These are phyloP conservation scores for Coracopsis vasa DNA, from an alignment of 2,113 vertebrate genomes.

Conservation along the genomic window DNA sequence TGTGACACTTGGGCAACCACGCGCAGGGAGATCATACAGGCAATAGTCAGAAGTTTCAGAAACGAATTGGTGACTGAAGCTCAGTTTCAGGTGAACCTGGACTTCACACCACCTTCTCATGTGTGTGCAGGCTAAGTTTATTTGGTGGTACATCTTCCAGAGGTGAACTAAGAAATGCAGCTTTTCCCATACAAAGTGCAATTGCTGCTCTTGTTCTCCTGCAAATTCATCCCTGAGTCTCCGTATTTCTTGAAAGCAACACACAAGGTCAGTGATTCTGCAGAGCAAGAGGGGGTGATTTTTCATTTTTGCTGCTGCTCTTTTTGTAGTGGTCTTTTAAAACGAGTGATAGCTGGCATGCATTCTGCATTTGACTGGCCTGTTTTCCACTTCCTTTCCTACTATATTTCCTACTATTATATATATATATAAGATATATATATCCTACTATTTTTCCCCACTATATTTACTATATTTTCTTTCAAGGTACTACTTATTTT, in stretches of 20 bases:
- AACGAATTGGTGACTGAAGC: neutral
- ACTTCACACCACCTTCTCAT: neutral
- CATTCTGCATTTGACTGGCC: neutral
- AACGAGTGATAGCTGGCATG: neutral
- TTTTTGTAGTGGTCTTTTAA: neutral
- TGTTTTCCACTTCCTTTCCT: neutral
- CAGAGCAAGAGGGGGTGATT: neutral
- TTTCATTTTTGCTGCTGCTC: neutral
- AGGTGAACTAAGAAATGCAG: neutral
- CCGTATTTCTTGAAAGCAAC: neutral
- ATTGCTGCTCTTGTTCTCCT: neutral
- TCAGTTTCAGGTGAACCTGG: neutral
- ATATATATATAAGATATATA: too few species aligned
- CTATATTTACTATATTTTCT: neutral
- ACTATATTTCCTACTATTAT: too few species aligned
- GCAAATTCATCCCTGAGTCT: neutral
- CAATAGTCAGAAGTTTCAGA: neutral
- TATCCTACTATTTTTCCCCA: too few species aligned
- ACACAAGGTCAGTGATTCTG: fast-evolving
- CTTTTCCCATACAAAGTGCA: neutral
- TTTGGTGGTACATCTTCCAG: neutral
- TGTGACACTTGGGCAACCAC: neutral
- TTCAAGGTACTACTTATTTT: neutral
- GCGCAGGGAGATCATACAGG: neutral
- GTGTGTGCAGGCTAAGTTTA: neutral